Conservation (phyloP, 1,140 invertebrate genomes). For the Pseudomyrmex cubaensis region DNA sequence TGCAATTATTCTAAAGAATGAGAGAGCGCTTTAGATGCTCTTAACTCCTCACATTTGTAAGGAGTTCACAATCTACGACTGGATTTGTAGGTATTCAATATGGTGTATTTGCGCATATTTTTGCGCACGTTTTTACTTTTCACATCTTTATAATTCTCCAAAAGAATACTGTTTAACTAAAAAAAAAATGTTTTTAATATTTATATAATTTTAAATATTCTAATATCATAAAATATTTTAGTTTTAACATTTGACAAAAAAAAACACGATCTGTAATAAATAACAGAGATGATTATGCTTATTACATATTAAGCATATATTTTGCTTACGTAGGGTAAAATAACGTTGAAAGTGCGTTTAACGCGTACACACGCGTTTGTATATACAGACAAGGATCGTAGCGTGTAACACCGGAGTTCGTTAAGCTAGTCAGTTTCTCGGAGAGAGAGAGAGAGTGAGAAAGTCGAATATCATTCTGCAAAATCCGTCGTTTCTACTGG, state of each 20-base stretch:
- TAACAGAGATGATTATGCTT: background rate
- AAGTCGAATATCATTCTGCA: slow-evolving; percentile 45
- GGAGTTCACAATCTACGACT: background rate
- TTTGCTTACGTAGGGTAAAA: background rate
- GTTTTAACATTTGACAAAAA: too few relatives aligned
- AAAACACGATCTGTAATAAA: background rate
- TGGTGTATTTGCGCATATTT: background rate
- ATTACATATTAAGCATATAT: background rate
- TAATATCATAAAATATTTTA: too few relatives aligned
- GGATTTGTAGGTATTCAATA: background rate
- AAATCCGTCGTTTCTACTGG: slow-evolving; percentile 55
- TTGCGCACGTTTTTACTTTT: background rate
- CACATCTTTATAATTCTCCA: background rate
- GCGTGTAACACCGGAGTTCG: slow-evolving; percentile 44
- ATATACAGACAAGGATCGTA: slow-evolving; percentile 25
- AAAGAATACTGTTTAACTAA: background rate
- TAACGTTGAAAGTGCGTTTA: slow-evolving; percentile 32
- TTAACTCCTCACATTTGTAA: slow-evolving; percentile 6
- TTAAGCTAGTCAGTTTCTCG: slow-evolving; percentile 52
- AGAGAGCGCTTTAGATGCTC: background rate
- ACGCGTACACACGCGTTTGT: slow-evolving; percentile 3
- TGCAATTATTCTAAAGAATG: slow-evolving; percentile 33
- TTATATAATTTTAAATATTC: too few relatives aligned
- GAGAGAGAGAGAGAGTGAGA: background rate
- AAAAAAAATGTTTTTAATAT: too few relatives aligned